Evolutionary conservation across 2,113 vertebrate species (phyloP).

Genomic region (Stigmatopora nigra): DNA sequence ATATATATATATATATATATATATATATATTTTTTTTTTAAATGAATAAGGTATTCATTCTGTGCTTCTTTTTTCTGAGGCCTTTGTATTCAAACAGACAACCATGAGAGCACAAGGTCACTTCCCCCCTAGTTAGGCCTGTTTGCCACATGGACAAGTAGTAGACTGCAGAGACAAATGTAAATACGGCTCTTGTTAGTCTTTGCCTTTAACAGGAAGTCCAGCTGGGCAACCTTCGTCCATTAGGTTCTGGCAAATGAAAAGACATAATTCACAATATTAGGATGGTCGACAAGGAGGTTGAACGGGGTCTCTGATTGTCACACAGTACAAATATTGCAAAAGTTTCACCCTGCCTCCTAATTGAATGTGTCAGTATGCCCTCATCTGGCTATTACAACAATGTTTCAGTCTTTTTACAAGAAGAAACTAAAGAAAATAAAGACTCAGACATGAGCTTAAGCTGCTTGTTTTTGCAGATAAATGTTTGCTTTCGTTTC

Average conservation of each 20-base stretch:
- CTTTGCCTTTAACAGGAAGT: conserved; percentile 51
- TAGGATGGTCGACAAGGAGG: conserved; percentile 31
- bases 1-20: background rate
- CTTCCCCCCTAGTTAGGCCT: conserved; percentile 16
- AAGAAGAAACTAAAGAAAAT: conserved; percentile 10
- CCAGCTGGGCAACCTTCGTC: conserved; percentile 48
- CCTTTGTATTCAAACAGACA: conserved; percentile 26
- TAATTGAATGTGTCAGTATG: conserved; percentile 53
- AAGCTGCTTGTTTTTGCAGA: conserved; percentile 23
- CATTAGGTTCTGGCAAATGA: conserved; percentile 46
- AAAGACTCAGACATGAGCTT: conserved; percentile 20
- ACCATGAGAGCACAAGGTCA: conserved; percentile 32
- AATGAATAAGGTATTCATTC: too few relatives aligned
- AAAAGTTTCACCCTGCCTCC: conserved; percentile 26
- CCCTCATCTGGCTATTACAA: conserved; percentile 36
- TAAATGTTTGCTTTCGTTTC: conserved; percentile 40
- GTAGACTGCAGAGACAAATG: conserved; percentile 25
- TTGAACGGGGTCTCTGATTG: conserved; percentile 20
- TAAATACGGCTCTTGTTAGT: conserved; percentile 52
- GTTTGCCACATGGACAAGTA: conserved; percentile 43
- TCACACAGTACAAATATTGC: conserved; percentile 43
- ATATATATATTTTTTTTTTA: too few relatives aligned
- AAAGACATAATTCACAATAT: conserved; percentile 53
- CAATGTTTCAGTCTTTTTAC: conserved; percentile 41
- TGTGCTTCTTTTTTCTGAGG: conserved; percentile 14